Conservation (phyloP, 2,797 vertebrate species). For the Craterocephalus amniculus region DNA sequence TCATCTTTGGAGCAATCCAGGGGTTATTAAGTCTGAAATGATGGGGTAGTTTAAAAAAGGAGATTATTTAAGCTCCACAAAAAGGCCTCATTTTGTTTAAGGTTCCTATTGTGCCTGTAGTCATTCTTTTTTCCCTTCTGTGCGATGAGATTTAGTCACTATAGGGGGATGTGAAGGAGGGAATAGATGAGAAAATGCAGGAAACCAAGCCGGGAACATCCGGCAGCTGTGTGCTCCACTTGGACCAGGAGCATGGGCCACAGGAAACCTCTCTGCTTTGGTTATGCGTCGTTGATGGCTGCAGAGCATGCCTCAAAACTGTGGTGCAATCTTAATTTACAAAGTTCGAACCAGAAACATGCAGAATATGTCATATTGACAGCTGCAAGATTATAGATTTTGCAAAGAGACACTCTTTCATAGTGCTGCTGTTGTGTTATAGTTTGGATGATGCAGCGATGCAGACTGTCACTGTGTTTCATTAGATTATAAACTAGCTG, state of each 20-base stretch:
- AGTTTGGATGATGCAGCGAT: not conserved
- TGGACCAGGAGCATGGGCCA: conserved; percentile 40
- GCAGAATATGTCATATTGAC: too few species aligned
- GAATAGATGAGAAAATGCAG: conserved; percentile 55
- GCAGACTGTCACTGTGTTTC: not conserved
- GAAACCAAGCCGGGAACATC: conserved; percentile 68
- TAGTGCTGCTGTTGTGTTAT: not conserved
- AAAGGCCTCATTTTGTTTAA: not conserved
- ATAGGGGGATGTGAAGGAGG: conserved; percentile 11
- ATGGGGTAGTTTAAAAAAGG: conserved; percentile 10
- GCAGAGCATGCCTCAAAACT: conserved; percentile 5
- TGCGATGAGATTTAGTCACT: conserved; percentile 19
- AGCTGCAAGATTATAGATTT: not conserved
- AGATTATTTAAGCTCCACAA: not conserved
- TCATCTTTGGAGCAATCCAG: conserved; percentile 23
- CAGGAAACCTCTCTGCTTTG: conserved; percentile 51
- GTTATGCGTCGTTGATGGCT: conserved; percentile 19
- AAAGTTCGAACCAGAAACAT: too few species aligned
- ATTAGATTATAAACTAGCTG: not conserved
- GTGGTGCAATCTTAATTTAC: too few species aligned
- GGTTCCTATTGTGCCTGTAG: conserved; percentile 18
- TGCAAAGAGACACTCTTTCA: not conserved
- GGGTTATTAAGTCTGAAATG: not conserved
- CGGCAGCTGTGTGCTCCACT: conserved; percentile 58
- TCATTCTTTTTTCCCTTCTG: conserved; percentile 13